Percentiles rank a stretch among this genome's conserved stretches.
Evolutionary conservation across 2,113 vertebrate genomes (phyloP).

Genomic region (Triplophysa tibetana): DNA sequence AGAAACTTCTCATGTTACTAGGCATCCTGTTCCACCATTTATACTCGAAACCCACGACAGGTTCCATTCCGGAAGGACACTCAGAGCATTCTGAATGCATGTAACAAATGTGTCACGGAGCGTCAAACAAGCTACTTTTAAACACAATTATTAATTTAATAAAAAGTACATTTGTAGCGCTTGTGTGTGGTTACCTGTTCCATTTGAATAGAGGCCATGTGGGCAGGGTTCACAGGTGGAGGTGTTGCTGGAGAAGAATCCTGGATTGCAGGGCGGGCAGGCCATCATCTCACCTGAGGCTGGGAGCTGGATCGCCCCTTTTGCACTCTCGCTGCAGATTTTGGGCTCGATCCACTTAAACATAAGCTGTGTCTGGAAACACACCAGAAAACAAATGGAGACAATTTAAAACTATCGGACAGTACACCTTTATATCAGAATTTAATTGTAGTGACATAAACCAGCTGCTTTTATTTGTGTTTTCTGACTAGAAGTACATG

Average conservation of each 20-base stretch:
- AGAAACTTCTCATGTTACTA: slow-evolving; percentile 85
- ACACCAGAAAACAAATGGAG: neutral
- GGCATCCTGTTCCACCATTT: slow-evolving; percentile 97
- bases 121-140: too few relatives aligned
- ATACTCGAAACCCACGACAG: slow-evolving; percentile 85
- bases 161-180: neutral
- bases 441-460: neutral
- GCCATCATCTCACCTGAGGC: slow-evolving; percentile 77
- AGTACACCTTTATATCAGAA: neutral
- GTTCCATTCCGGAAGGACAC: slow-evolving; percentile 87
- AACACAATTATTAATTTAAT: neutral
- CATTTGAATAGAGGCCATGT: slow-evolving; percentile 82
- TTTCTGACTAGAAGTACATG: neutral
- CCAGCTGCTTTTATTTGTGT: neutral
- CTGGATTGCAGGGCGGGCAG: slow-evolving; percentile 93
- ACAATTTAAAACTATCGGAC: slow-evolving; percentile 5
- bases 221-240: slow-evolving; percentile 85
- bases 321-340: slow-evolving; percentile 80
- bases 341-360: slow-evolving; percentile 96
- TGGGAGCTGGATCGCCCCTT: slow-evolving; percentile 77
- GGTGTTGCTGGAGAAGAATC: slow-evolving; percentile 81
- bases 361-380: slow-evolving; percentile 87
- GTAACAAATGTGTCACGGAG: neutral
- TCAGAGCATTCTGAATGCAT: slow-evolving; percentile 75
- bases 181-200: slow-evolving; percentile 77